Percentiles rank a stretch among this genome's conserved stretches.
phyloP scores from a whole-genome alignment of 2,797 vertebrate species.

The Cetoscarus ocellatus region DNA sequence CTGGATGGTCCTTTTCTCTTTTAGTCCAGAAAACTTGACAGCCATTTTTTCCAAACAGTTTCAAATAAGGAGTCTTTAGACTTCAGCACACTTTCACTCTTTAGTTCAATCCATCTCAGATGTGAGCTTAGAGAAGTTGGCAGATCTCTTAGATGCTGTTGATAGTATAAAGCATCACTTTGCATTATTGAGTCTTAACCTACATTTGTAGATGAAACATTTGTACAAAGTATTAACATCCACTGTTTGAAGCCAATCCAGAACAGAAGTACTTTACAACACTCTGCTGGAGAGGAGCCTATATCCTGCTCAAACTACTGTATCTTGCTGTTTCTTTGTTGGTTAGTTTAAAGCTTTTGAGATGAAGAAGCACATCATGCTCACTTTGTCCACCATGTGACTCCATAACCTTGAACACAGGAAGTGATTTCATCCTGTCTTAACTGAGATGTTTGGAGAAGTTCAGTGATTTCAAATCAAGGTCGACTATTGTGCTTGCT shows the following conservation, averaged over 20 bases:
- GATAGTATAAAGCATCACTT: no score
- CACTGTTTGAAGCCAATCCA: conserved; percentile 15
- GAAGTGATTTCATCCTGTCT: conserved; percentile 47
- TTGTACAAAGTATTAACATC: conserved; percentile 37
- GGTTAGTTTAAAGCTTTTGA: conserved; percentile 47
- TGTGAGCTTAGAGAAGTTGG: no score
- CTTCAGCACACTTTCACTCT: no score
- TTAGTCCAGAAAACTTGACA: no score
- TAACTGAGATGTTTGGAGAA: conserved; percentile 20
- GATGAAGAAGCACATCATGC: conserved; percentile 18
- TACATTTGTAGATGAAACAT: no score
- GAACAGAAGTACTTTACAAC: conserved; percentile 13
- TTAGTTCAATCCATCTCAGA: no score
- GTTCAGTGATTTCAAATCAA: conserved; percentile 49
- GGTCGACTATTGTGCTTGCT: conserved; percentile 40
- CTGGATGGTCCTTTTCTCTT: no score
- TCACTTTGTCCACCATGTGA: conserved; percentile 9
- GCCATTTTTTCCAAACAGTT: no score
- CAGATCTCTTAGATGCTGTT: no score
- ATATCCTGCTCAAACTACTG: conserved; percentile 29
- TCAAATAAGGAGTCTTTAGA: no score
- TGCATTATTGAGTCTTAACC: no score
- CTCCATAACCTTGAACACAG: conserved; percentile 49
- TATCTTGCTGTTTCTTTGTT: conserved; percentile 13
- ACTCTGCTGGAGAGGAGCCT: conserved; percentile 15